Percentiles rank a stretch among this genome's conserved stretches.
phyloP scores from a whole-genome alignment of 2,113 vertebrate species.

The Takifugu flavidus region DNA sequence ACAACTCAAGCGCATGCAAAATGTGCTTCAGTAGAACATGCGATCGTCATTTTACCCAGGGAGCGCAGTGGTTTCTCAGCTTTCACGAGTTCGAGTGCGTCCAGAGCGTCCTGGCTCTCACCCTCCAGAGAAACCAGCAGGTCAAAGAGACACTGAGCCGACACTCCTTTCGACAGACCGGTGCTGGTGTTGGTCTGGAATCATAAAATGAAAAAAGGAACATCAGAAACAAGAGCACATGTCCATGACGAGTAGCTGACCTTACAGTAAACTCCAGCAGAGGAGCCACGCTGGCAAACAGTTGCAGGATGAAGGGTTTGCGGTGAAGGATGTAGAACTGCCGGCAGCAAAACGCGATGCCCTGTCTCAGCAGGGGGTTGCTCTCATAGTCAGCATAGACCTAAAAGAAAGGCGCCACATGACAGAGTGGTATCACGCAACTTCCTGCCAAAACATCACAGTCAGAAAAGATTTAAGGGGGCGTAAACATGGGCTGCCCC shows the following conservation, averaged over 20 bases:
- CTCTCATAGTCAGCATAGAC: constrained; percentile 96
- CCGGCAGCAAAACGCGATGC: constrained; percentile 92
- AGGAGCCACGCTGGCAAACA: constrained; percentile 96
- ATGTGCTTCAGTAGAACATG: background rate
- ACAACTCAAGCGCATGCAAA: background rate
- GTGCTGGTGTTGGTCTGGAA: constrained; percentile 77
- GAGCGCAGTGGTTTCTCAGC: constrained; percentile 96
- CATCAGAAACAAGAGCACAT: background rate
- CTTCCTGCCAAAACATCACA: background rate
- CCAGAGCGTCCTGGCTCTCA: constrained; percentile 87
- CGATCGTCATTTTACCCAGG: constrained; percentile 77
- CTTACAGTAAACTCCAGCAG: constrained; percentile 94
- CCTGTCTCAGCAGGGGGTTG: constrained; percentile 89
- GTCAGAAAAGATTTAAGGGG: background rate
- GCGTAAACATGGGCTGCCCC: too few relatives aligned
- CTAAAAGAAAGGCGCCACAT: constrained; percentile 57
- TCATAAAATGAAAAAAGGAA: background rate
- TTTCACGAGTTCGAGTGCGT: constrained; percentile 94
- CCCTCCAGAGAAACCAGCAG: constrained; percentile 93
- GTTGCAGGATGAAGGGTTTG: constrained; percentile 94
- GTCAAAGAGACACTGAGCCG: constrained; percentile 95
- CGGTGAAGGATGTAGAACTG: constrained; percentile 98
- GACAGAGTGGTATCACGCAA: background rate
- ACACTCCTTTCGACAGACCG: constrained; percentile 88
- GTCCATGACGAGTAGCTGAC: background rate